A percentile compares a stretch with the other conserved stretches of the same genome.
These are phyloP conservation scores for Melanotaenia boesemani DNA, from an alignment of 2,797 vertebrate species.

Conservation along the genomic window DNA sequence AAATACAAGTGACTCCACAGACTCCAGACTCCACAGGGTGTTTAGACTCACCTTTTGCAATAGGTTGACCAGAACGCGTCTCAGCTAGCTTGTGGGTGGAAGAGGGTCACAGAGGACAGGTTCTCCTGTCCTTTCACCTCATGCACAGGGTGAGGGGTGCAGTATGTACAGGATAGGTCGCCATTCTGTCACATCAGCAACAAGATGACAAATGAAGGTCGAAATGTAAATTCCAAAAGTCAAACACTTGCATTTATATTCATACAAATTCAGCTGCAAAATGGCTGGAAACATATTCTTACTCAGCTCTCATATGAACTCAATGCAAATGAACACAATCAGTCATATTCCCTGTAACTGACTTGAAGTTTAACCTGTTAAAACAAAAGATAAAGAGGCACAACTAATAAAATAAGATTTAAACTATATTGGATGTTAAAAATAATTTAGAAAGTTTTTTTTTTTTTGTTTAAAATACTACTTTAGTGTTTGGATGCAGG, in stretches of 20 bases:
- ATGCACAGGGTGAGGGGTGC: not conserved
- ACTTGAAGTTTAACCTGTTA: not conserved
- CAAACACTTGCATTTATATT: not conserved
- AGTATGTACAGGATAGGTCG: not conserved
- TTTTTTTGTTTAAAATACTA: too few relatives aligned
- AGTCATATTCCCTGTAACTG: not conserved
- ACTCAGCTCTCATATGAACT: not conserved
- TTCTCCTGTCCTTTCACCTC: not conserved
- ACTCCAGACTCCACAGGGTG: too few relatives aligned
- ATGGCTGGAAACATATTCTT: not conserved
- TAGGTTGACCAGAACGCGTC: not conserved
- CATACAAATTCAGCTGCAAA: not conserved
- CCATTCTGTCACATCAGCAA: not conserved
- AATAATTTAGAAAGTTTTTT: not conserved
- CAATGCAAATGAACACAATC: not conserved
- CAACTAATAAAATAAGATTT: not conserved
- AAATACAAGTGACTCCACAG: too few relatives aligned
- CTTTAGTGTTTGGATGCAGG: too few relatives aligned
- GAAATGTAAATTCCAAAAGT: not conserved
- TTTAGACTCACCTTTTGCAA: too few relatives aligned
- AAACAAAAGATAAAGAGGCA: not conserved
- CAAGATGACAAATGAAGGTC: not conserved
- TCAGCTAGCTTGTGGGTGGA: not conserved
- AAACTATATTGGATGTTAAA: not conserved
- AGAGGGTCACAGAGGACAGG: not conserved